Evolutionary conservation across 2,113 vertebrate species (phyloP), one percentile per base, ranked within the genome.

Genomic region (Charadrius vociferus): DNA sequence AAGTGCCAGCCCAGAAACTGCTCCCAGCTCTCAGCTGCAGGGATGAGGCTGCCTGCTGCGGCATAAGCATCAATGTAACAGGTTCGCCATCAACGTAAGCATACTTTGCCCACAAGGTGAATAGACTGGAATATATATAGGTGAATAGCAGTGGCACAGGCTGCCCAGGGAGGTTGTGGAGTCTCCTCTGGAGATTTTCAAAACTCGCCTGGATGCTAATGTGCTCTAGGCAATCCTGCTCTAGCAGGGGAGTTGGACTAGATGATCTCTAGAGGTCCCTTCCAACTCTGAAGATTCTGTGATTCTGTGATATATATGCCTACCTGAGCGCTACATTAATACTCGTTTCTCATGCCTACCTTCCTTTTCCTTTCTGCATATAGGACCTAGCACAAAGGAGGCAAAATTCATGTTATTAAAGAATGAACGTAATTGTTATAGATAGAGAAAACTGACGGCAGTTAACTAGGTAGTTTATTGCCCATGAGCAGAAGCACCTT

Each of bases 21-120:
- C 66, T 86, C n/a, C 49, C 71, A 41, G 72, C 24, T 68, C 55
- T 30, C 14, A 13, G n/a, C 37, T 68, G 24, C 5, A 9, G n/a
- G 34, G 47, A 47, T 0, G 8, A 36, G 49, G 36, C 70, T 72
- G 18, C n/a, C 39, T 1, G 2, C 75, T 18, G 26, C 15, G 4
- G 49, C 26, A 14, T 22, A 16, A 47, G 12, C 61, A 59, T 32
- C 17, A 1, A 4, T 24, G 4, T 23, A 39, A 24, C 36, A 41
- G 34, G 21, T 26, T 43, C 1, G 0, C 59, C 20, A n/a, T 49
- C 24, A 12, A 8, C 0, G 0, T 9, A 10, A 49, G 63, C 80
- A 55, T 63, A 56, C 63, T 41, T 70, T 67, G 47, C 21, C 30
- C 43, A 29, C 1, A 0, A 68, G 9, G 32, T 43, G 29, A 67